phyloP scores from a whole-genome alignment of 2,888 invertebrate species.

The Polymixis lichenea region DNA sequence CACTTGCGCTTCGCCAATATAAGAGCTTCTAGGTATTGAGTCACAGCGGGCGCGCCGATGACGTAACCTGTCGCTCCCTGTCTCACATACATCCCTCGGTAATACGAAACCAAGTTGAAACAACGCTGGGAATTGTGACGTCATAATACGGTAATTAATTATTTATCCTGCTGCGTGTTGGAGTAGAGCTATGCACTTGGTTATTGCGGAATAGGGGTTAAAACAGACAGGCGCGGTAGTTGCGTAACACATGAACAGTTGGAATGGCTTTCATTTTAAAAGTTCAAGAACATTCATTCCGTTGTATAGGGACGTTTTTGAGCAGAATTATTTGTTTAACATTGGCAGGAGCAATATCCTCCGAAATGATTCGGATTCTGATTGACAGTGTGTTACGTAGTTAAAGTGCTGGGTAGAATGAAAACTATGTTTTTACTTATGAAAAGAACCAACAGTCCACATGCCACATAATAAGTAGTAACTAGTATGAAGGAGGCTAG shows the following conservation, averaged over 20 bases:
- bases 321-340: no score
- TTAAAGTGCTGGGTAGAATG: not conserved
- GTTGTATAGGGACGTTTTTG: no score
- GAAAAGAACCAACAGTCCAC: not conserved
- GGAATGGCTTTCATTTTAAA: no score
- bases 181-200: not conserved
- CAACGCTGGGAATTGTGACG: conserved; percentile 31
- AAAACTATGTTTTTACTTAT: not conserved
- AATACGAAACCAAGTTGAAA: conserved; percentile 34
- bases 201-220: not conserved
- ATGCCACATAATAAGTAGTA: no score
- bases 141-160: conserved; percentile 24
- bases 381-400: no score
- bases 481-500: not conserved
- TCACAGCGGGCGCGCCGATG: conserved; percentile 53
- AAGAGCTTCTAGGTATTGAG: conserved; percentile 37
- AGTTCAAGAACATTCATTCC: no score
- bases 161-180: conserved; percentile 5
- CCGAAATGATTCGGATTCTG: no score
- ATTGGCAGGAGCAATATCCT: no score
- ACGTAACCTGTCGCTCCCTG: conserved; percentile 57
- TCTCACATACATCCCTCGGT: conserved; percentile 49
- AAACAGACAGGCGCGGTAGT: not conserved
- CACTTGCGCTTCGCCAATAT: conserved; percentile 3
- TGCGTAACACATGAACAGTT: no score